Evolutionary conservation across 2,888 invertebrate species (phyloP), one percentile per base, ranked within the genome.

Genomic region (Pterobdella sp.): DNA sequence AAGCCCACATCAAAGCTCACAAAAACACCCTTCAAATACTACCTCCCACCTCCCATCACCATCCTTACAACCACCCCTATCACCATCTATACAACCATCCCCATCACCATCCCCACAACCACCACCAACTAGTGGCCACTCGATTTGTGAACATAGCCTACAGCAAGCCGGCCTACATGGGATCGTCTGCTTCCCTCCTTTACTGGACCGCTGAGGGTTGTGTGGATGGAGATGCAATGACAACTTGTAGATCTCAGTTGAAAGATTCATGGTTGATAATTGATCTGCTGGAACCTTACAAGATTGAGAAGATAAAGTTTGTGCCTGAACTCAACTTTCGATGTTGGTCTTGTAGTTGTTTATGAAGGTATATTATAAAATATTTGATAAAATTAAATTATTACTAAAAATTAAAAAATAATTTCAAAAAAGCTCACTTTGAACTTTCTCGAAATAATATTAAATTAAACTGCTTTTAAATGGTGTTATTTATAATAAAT

Each of bases 151-250:
- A 56, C 60, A 56, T 18, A 7, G 60, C 60, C 60, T 56, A 26
- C n/a, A 26, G 60, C 4, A 56, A 56, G n/a, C 60, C 60, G 26
- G 60, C 60, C 60, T 56, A 56, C 60, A 56, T 56, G 60, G 60
- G 60, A 4, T 18, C 14, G 4, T 56, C 60, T 26, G 3, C 60
- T 26, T 56, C 60, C n/a, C 60, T 18, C 14, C 14, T 56, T 26
- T 56, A 26, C 60, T 56, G 7, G 14, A 56, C 4, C n/a, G 4
- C 60, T 18, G n/a, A 22, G n/a, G 26, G n/a, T n/a, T 56, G 60
- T n/a, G 60, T 56, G 14, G 60, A 56, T 26, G 60, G n/a, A 7
- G 60, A 56, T 26, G n/a, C 14, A 4, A 56, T 26, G 10, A 56
- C 60, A 22, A 56, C 60, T 3, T 56, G 60, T 56, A 22, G 60